Percentiles rank a stretch among this genome's conserved stretches.
These are phyloP conservation scores for Malurus splendens DNA, from an alignment of 2,797 vertebrate species.

Conservation along the genomic window DNA sequence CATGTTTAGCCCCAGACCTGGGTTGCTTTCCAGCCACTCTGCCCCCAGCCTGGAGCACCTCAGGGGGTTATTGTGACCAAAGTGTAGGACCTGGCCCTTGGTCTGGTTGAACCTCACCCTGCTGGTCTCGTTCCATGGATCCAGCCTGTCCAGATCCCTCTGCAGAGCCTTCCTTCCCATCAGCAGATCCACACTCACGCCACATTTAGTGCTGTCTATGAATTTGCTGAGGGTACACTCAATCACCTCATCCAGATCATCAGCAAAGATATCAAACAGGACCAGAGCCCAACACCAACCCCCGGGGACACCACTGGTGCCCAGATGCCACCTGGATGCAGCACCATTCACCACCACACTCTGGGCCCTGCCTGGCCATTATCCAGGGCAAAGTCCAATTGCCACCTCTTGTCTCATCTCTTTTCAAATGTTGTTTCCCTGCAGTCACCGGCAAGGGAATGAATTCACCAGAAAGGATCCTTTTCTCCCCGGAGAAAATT, in stretches of 20 bases:
- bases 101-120: rapidly evolving
- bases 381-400: neutral
- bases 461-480: slow-evolving; percentile 78
- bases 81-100: neutral
- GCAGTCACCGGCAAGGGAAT: slow-evolving; percentile 79
- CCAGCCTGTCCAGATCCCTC: neutral
- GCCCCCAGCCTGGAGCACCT: neutral
- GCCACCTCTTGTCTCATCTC: neutral
- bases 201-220: neutral
- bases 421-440: neutral
- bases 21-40: neutral
- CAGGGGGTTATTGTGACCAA: neutral
- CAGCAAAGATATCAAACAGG: neutral
- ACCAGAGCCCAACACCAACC: neutral
- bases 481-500: slow-evolving; percentile 83
- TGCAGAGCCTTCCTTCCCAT: neutral
- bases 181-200: neutral
- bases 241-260: neutral
- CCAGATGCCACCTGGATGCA: neutral
- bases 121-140: rapidly evolving
- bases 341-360: neutral
- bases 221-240: neutral
- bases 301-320: neutral
- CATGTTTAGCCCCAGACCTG: neutral
- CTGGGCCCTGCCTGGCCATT: neutral